A percentile compares a stretch with the other conserved stretches of the same genome.
Conservation (phyloP, 2,113 vertebrate species). For the Lota lota region DNA sequence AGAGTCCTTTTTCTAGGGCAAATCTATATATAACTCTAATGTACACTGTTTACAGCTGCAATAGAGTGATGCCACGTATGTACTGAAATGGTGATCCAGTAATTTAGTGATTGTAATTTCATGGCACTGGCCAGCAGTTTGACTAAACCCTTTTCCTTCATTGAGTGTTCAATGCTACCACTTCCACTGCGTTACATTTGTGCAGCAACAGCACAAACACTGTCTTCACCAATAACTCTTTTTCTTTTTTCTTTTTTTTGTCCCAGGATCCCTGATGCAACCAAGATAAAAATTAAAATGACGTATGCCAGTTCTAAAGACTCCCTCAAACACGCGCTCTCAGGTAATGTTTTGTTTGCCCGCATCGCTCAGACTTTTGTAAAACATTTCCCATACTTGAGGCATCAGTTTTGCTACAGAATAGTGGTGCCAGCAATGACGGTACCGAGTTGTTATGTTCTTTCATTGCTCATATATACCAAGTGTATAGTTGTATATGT, state of each 20-base stretch:
- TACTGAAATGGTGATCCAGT: too few species aligned
- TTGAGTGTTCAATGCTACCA: too few species aligned
- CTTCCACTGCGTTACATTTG: too few species aligned
- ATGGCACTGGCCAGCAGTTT: background rate
- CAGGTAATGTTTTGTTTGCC: constrained; percentile 54
- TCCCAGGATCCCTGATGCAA: constrained; percentile 70
- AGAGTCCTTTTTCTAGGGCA: too few species aligned
- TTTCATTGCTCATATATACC: background rate
- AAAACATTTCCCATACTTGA: too few species aligned
- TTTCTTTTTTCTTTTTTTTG: background rate
- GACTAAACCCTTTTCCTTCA: too few species aligned
- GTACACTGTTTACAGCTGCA: background rate
- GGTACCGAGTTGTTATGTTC: too few species aligned
- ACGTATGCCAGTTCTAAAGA: constrained; percentile 76
- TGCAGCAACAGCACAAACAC: too few species aligned
- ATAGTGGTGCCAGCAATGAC: too few species aligned
- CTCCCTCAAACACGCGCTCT: constrained; percentile 60
- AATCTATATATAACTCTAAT: background rate
- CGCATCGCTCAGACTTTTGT: background rate
- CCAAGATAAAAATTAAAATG: constrained; percentile 73
- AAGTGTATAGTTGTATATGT: background rate
- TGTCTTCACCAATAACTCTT: background rate
- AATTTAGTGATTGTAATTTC: too few species aligned
- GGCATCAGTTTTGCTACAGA: too few species aligned
- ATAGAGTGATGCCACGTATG: background rate